These are phyloP conservation scores for Heliocidaris tuberculata DNA, from an alignment of 35 echinoderm and acorn worm genomes.

Conservation along the genomic window DNA sequence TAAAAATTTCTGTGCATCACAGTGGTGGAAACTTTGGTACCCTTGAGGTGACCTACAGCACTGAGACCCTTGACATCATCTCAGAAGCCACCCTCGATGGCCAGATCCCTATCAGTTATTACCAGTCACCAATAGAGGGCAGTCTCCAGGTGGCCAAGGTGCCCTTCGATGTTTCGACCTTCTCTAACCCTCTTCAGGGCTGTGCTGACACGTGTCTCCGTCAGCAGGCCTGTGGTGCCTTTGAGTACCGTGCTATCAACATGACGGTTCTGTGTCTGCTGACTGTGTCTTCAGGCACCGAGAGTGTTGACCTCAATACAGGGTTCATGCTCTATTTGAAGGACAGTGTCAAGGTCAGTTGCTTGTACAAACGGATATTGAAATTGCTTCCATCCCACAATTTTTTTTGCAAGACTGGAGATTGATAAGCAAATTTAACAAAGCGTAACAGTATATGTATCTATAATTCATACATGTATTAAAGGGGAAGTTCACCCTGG, in stretches of 20 bases:
- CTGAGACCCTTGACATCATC: slow-evolving; percentile 66
- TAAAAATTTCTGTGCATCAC: neutral
- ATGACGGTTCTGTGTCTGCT: slow-evolving; percentile 65
- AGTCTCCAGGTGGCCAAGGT: slow-evolving; percentile 65
- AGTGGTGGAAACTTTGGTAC: slow-evolving; percentile 89
- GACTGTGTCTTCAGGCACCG: slow-evolving; percentile 62
- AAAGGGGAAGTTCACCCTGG: no score
- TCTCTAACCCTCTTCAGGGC: slow-evolving; percentile 53
- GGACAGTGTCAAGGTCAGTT: slow-evolving; percentile 69
- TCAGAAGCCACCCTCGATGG: slow-evolving; percentile 52
- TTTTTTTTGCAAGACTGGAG: neutral
- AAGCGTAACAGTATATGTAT: no score
- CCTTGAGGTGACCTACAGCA: slow-evolving; percentile 86
- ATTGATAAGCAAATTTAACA: no score
- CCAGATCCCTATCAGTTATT: slow-evolving; percentile 59
- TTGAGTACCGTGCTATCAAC: slow-evolving; percentile 67
- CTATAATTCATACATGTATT: no score
- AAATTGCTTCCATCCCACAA: neutral
- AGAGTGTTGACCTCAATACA: slow-evolving; percentile 59
- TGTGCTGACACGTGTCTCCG: slow-evolving; percentile 82
- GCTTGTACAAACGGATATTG: neutral
- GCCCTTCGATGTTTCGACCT: slow-evolving; percentile 61
- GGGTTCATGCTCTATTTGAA: slow-evolving; percentile 85
- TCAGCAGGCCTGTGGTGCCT: slow-evolving; percentile 86
- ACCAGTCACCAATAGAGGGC: slow-evolving; percentile 77